Base-by-base conservation (phyloP, 2,888 invertebrate genomes). In the Pollenia amentaria region DNA sequence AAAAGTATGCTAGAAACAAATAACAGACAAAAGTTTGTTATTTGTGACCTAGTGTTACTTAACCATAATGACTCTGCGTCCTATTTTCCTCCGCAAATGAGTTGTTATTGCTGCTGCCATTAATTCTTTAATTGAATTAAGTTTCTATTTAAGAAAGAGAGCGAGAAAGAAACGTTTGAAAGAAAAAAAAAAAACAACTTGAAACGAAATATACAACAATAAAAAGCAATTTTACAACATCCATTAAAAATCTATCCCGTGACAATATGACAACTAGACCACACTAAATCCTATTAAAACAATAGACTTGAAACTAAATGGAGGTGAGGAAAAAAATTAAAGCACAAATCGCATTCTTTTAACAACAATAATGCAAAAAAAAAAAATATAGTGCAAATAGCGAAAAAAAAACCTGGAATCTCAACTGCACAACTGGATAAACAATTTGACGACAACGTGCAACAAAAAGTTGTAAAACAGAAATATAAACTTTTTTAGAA, bases 211-310 rank as follows among this genome's bases (percentile, higher is more conserved):
- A 55, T 14, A 48, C 3, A 67, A 75, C 44, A 53, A 12, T 10
- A 18, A 29, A 29, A 29, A 29, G 29, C 29, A 29, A 48, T 57
- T 60, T 60, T 69, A 48, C 67, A 78, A 82, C 53, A 62, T 75
- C 70, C 65, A 85, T 76, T 76, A 85, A 62, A 18, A 65, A 70
- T 55, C 64, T 40, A 57, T 81, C 85, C 81, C 80, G 65, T 75
- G 81, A 77, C 81, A 81, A 77, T 75, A 51, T 82, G 65, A 79
- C 69, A 86, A 86, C 55, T 86, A 83, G 86, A 79, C 78, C 83
- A 78, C 82, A 83, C 62, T 57, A 79, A 86, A 83, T 83, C 69
- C 67, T 79, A 86, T 79, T 83, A 75, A 78, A 57, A 67, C 29
- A 77, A 73, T 48, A 51, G 42, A 4, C 46, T 48, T 21, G 11